A percentile compares a stretch with the other conserved stretches of the same genome.
phyloP scores from a whole-genome alignment of 64 coral and sea anemone genomes.

The Pachyseris speciosa region DNA sequence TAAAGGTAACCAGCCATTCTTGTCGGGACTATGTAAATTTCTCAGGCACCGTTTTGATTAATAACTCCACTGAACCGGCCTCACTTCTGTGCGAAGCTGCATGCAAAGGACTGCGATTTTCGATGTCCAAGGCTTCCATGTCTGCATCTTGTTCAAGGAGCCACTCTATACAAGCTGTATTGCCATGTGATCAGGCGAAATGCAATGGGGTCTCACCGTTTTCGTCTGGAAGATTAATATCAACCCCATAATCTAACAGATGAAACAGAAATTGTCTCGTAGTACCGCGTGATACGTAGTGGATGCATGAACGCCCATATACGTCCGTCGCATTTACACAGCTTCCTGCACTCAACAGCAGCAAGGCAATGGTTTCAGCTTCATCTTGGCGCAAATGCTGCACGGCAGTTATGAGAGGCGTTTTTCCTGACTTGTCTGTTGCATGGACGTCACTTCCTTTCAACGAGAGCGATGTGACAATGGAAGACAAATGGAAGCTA shows the following conservation, averaged over 20 bases:
- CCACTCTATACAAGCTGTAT: constrained; percentile 3
- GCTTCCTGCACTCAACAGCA: background rate
- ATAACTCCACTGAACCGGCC: background rate
- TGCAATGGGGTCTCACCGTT: constrained; percentile 9
- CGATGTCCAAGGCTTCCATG: background rate
- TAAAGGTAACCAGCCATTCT: constrained; percentile 6
- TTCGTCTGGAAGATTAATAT: constrained; percentile 12
- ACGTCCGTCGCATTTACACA: background rate
- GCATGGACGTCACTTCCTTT: background rate
- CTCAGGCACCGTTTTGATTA: constrained; percentile 66
- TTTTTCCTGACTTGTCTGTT: background rate
- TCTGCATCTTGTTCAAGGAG: constrained; percentile 5
- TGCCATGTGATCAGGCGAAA: background rate
- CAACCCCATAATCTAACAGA: constrained; percentile 29
- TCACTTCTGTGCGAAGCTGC: background rate
- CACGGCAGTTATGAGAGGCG: background rate
- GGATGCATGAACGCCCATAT: background rate
- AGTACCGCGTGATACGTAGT: background rate
- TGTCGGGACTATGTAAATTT: constrained; percentile 30
- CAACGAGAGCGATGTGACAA: background rate
- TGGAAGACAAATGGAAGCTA: background rate
- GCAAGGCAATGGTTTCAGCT: background rate
- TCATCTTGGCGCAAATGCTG: background rate
- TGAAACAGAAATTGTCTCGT: background rate
- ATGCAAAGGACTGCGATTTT: constrained; percentile 22